A percentile compares a stretch with the other conserved stretches of the same genome.
phyloP scores from a whole-genome alignment of 2,797 vertebrate species.

The Sebastes aleutianus region DNA sequence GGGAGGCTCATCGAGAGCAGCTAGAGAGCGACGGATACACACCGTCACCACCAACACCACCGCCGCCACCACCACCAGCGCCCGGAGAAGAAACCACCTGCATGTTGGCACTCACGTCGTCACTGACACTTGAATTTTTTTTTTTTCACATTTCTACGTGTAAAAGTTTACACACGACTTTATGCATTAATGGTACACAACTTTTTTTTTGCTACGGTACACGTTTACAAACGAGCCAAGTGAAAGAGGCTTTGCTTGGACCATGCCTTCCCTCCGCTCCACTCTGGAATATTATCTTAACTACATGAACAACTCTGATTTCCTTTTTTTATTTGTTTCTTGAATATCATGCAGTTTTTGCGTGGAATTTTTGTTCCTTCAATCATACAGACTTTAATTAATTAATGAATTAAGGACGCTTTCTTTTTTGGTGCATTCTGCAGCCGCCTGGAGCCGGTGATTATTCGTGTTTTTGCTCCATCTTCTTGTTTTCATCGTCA shows the following conservation, averaged over 20 bases:
- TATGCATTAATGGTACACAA: constrained; percentile 44
- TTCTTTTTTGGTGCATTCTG: neutral
- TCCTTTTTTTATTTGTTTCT: neutral
- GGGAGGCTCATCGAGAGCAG: constrained; percentile 92
- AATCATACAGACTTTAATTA: neutral
- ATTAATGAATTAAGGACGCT: neutral
- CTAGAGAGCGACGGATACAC: constrained; percentile 77
- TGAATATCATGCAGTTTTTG: constrained; percentile 19
- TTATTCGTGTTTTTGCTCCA: neutral
- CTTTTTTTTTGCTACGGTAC: constrained; percentile 12
- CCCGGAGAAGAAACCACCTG: constrained; percentile 10
- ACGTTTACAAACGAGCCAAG: constrained; percentile 64
- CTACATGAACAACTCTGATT: neutral
- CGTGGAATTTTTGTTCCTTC: constrained; percentile 21
- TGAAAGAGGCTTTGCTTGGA: constrained; percentile 32
- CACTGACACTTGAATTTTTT: constrained; percentile 58
- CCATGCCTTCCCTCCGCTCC: constrained; percentile 57
- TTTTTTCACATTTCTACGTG: constrained; percentile 1
- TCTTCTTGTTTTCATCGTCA: constrained; percentile 21
- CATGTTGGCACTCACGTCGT: constrained; percentile 30
- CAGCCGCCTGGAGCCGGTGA: neutral
- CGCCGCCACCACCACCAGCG: constrained; percentile 28
- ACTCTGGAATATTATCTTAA: constrained; percentile 25
- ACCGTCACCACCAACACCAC: neutral
- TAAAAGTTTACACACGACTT: constrained; percentile 61